Conservation (phyloP, 2,888 invertebrate genomes). For the Drosophila mimica region DNA sequence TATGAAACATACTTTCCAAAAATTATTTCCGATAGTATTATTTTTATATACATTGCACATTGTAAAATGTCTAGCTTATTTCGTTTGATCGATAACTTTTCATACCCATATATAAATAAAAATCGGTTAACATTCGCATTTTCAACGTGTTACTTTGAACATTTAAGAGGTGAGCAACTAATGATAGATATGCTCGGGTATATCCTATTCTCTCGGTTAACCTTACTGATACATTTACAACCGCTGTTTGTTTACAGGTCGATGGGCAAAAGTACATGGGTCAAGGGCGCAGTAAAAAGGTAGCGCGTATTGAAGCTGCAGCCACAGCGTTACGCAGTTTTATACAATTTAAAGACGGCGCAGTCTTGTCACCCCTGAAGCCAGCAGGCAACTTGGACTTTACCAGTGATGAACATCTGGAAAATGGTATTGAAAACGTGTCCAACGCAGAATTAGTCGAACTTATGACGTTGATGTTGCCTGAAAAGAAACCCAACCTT, state of each 20-base stretch:
- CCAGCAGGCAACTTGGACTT: conserved; percentile 86
- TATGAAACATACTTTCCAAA: not conserved
- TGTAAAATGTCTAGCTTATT: not conserved
- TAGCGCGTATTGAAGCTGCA: conserved; percentile 87
- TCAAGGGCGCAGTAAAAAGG: conserved; percentile 87
- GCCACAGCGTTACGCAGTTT: conserved; percentile 87
- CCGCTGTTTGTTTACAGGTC: conserved; percentile 79
- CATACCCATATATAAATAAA: not conserved
- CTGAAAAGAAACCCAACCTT: conserved; percentile 74
- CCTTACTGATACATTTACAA: not conserved
- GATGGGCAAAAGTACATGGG: conserved; percentile 87
- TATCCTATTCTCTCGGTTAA: not conserved
- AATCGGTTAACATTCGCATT: not conserved
- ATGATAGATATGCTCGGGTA: not conserved
- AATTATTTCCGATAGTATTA: not conserved
- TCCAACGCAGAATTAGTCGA: conserved; percentile 73
- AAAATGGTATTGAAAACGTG: conserved; percentile 83
- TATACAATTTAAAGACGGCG: conserved; percentile 86
- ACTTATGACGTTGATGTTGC: conserved; percentile 80
- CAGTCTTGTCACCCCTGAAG: conserved; percentile 83
- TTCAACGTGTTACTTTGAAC: not conserved
- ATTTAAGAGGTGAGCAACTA: not conserved
- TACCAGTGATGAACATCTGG: conserved; percentile 86
- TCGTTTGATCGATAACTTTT: not conserved
- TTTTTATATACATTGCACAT: not conserved